Conservation (phyloP, 2,113 vertebrate species). For the Hippocampus barbouri region DNA sequence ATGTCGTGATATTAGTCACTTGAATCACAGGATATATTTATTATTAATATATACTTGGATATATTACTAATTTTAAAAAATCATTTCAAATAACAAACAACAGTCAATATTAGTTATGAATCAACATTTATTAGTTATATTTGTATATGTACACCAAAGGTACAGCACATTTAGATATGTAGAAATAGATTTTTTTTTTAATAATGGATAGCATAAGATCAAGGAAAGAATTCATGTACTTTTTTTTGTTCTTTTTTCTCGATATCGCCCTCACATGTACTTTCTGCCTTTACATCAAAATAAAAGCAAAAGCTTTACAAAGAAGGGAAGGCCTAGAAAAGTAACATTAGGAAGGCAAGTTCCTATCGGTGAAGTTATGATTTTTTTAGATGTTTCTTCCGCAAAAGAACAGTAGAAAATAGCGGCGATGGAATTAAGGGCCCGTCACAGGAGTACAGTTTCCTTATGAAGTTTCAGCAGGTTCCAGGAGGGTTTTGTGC, state of each 20-base stretch:
- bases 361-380: constrained; percentile 41
- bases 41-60: no score
- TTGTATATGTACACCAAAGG: constrained; percentile 93
- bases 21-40: neutral
- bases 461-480: constrained; percentile 32
- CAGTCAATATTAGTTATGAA: constrained; percentile 78
- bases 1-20: neutral
- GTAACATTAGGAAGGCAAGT: constrained; percentile 51
- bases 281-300: constrained; percentile 72
- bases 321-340: constrained; percentile 74
- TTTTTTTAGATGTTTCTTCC: constrained; percentile 26
- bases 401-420: constrained; percentile 52
- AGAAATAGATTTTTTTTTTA: constrained; percentile 69
- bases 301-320: constrained; percentile 78
- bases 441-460: constrained; percentile 32
- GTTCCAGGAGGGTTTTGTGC: constrained; percentile 39
- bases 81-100: constrained; percentile 7
- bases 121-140: constrained; percentile 94
- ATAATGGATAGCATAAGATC: constrained; percentile 67
- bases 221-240: constrained; percentile 70
- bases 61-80: neutral
- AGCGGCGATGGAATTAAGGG: constrained; percentile 40
- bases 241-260: constrained; percentile 50
- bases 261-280: constrained; percentile 53
- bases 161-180: constrained; percentile 92